Percentiles rank a stretch among this genome's conserved stretches.
These are phyloP conservation scores for Rhorus exstirpatorius DNA, from an alignment of 2,888 invertebrate species.

Conservation along the genomic window DNA sequence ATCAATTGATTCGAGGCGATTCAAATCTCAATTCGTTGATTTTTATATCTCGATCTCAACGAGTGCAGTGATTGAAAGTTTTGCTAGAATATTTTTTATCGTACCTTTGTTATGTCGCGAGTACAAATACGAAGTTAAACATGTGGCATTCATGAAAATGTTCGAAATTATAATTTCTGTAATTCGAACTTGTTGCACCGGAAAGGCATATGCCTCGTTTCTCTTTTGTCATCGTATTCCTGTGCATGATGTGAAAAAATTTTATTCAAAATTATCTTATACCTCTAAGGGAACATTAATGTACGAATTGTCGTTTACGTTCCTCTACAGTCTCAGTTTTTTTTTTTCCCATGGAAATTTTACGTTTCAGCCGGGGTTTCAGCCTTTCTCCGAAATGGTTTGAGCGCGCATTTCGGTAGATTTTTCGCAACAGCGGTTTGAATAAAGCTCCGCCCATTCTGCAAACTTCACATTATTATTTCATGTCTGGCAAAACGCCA, in stretches of 20 bases:
- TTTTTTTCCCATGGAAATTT: not conserved
- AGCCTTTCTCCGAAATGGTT: not conserved
- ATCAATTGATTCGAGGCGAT: not conserved
- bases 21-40: not conserved
- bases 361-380: too few relatives aligned
- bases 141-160: not conserved
- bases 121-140: not conserved
- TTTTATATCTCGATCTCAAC: not conserved
- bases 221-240: not conserved
- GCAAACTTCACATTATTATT: slow-evolving; percentile 56
- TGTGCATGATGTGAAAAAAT: not conserved
- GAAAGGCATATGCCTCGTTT: not conserved
- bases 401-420: not conserved
- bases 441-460: slow-evolving; percentile 7
- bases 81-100: not conserved
- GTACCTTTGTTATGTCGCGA: not conserved
- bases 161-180: not conserved
- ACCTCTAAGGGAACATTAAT: not conserved
- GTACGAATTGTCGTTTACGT: slow-evolving; percentile 7
- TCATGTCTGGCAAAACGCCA: slow-evolving; percentile 54
- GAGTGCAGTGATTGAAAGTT: not conserved
- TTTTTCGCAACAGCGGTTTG: not conserved
- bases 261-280: not conserved
- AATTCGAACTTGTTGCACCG: too few relatives aligned
- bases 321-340: not conserved